Evolutionary conservation across 53 echinoderm and acorn worm species (phyloP), one percentile per base, ranked within the genome.

Genomic region (Crossaster papposus): DNA sequence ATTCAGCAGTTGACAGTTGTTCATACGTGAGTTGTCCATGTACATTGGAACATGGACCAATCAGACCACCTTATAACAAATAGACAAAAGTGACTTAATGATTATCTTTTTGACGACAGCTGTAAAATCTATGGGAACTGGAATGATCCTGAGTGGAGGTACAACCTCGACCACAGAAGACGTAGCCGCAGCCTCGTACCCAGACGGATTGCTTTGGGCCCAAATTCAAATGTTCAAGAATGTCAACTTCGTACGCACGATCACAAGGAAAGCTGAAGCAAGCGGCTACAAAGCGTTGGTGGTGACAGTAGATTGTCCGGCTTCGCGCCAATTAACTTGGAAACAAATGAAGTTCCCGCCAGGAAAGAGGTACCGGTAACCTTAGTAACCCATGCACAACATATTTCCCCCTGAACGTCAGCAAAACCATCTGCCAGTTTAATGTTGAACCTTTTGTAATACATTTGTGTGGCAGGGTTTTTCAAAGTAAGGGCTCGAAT

Each of bases 181-280:
- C 17, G 90, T 95, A 17, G 92, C 92, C 2, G 85, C 81, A 30
- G 92, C 92, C 18, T 79, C 80, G 75, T 90, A 92, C 30, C 90
- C 92, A 2, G 79, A 79, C 26, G 95, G 95, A 15, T 64, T 89
- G 14, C 72, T 92, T 24, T 95, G 95, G 95, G 92, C 92, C 68
- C 95, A 95, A 71, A 79, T 93, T 80, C 92, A 95, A 30, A n/a
- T 95, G 34, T 92, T 83, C 85, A 79, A 54, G 65, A 92, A 93
- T 65, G 65, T 92, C 37, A 80, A 82, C 23, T 32, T 68, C 12
- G 83, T 85, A 29, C 78, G 37, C n/a, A 32, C 78, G n/a, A 54
- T 94, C 23, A 89, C 94, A 23, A 83, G 74, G 80, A 54, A 90
- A 71, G 95, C 90, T 18, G 94, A 95, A 88, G 82, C 63, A 52